A percentile compares a stretch with the other conserved stretches of the same genome.
These are phyloP conservation scores for Phasia obesa DNA, from an alignment of 2,888 invertebrate genomes.

Conservation along the genomic window DNA sequence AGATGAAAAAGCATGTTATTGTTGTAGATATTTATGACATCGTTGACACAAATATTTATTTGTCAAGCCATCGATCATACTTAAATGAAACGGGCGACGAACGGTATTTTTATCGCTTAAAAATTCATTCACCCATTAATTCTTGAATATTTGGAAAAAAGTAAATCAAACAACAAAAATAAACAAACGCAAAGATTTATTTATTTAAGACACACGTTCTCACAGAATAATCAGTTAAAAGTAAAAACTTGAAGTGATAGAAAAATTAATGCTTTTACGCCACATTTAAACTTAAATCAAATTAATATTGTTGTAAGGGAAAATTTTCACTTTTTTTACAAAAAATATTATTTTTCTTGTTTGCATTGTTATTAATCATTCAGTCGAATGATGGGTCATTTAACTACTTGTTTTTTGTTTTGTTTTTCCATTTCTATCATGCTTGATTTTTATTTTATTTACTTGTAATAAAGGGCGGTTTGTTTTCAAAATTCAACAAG, in stretches of 20 bases:
- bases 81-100: conserved; percentile 12
- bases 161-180: neutral
- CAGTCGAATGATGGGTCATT: neutral
- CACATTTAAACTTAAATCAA: too few relatives aligned
- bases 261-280: too few relatives aligned
- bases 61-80: conserved; percentile 48
- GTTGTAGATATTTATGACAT: conserved; percentile 40
- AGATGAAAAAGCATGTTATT: neutral
- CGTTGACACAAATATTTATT: conserved; percentile 31
- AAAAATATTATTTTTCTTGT: neutral
- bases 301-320: too few relatives aligned
- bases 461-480: conserved; percentile 36
- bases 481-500: conserved; percentile 19
- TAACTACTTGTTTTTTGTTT: neutral
- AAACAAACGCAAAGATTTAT: neutral
- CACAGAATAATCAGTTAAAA: too few relatives aligned
- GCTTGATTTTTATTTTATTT: neutral
- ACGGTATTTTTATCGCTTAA: conserved; percentile 4
- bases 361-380: neutral
- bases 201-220: conserved; percentile 21
- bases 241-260: too few relatives aligned
- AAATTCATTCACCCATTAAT: neutral
- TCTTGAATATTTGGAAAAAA: conserved; percentile 28
- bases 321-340: too few relatives aligned
- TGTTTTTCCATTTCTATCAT: too few relatives aligned